Conservation (phyloP, 2,888 invertebrate species). For the Liodrosophila aerea region DNA sequence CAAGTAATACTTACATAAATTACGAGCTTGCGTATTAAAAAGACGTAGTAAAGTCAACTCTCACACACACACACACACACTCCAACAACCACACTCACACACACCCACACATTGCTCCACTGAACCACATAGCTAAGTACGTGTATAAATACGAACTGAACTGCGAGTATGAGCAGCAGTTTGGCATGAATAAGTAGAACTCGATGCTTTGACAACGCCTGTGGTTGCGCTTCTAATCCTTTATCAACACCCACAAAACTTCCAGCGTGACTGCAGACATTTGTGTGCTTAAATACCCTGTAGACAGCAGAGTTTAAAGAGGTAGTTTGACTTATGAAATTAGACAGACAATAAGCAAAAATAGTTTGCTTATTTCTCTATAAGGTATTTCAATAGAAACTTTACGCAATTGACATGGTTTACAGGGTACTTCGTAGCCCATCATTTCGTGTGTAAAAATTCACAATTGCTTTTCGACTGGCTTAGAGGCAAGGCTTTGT, state of each 20-base stretch:
- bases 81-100: background rate
- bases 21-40: constrained; percentile 24
- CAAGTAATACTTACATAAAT: constrained; percentile 34
- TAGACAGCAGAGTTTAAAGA: no score
- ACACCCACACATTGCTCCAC: constrained; percentile 15
- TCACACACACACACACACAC: constrained; percentile 3
- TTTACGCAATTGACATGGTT: background rate
- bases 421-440: background rate
- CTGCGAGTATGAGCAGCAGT: constrained; percentile 6
- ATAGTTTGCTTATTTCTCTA: no score
- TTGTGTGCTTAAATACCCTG: background rate
- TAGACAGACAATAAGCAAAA: no score
- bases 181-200: constrained; percentile 14
- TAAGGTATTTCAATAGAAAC: no score
- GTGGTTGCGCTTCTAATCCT: constrained; percentile 38
- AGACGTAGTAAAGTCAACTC: constrained; percentile 26
- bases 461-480: constrained; percentile 4
- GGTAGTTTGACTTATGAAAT: no score
- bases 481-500: constrained; percentile 34
- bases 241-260: constrained; percentile 9
- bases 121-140: constrained; percentile 37
- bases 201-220: constrained; percentile 36
- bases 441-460: background rate
- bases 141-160: constrained; percentile 4
- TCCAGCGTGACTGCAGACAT: constrained; percentile 3